Evolutionary conservation across 2,797 vertebrate genomes (phyloP).

Genomic region (Sciurus vulgaris): DNA sequence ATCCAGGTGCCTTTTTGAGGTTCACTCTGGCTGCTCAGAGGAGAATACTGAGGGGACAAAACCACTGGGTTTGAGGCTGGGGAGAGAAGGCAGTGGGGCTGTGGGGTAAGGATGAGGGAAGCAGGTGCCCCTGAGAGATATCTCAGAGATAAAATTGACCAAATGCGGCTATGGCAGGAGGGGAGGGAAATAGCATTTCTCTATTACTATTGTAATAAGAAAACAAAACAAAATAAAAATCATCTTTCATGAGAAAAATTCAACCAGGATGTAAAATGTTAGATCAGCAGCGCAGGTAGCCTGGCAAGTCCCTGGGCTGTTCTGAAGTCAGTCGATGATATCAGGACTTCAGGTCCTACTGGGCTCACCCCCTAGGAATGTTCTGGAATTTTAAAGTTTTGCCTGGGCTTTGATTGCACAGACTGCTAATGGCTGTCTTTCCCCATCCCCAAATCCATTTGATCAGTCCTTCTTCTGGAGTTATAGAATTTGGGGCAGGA

Average conservation of each 20-base stretch:
- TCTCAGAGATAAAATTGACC: neutral
- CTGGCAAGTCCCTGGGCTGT: neutral
- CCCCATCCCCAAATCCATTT: neutral
- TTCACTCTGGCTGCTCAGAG: neutral
- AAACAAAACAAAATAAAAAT: neutral
- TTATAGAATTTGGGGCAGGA: neutral
- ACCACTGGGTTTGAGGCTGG: neutral
- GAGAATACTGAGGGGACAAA: neutral
- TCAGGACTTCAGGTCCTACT: neutral
- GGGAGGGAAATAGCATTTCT: neutral
- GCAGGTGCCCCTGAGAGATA: neutral
- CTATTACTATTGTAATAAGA: neutral
- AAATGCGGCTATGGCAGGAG: neutral
- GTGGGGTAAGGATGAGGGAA: neutral
- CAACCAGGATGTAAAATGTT: neutral
- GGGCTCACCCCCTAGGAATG: neutral
- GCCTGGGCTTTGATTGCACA: neutral
- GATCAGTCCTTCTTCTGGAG: neutral
- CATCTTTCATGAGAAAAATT: neutral
- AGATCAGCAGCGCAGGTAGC: neutral
- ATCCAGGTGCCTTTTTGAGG: neutral
- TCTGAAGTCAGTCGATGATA: neutral
- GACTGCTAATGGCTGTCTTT: neutral
- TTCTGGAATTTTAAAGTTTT: constrained; percentile 31
- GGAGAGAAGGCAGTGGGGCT: neutral